Evolutionary conservation across 2,113 vertebrate genomes (phyloP), one percentile per base, ranked within the genome.

Genomic region (Cinclus mexicanus): DNA sequence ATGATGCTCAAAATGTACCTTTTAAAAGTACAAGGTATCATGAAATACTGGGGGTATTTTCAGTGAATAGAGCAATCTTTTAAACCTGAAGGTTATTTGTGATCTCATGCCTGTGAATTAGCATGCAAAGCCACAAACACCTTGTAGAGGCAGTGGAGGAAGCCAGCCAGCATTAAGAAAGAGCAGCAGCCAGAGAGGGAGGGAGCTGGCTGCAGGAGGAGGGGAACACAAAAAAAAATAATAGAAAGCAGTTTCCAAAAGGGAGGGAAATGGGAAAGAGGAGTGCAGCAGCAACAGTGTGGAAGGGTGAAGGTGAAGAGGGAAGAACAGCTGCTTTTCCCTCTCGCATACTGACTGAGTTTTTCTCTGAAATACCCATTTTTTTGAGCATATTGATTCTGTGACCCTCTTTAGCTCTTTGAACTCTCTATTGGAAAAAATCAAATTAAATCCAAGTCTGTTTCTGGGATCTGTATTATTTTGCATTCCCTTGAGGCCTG

Each of bases 281-380:
- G 57, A 95, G 63, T 69, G 83, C 89, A 96, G 56, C 64, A 87
- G 78, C 63, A 92, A 69, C 80, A 94, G 50, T 85, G 41, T 80
- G 35, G 71, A 90, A 96, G 83, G 90, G 85, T 97, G 89, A 95
- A 91, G 93, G 96, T 93, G 91, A 97, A 96, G 75, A 91, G 61
- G 82, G 65, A 59, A 86, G 87, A 96, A 87, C 61, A 95, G 46
- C 44, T 94, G 71, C 61, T 84, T 97, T 92, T 61, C 39, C 29
- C 39, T 70, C 80, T 91, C 1, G 2, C n/a, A 84, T 41, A 81
- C 75, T 80, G 42, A 49, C 77, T 57, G 44, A 87, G 33, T 83
- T 89, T 71, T 89, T 74, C 70, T 82, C 88, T 93, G 91, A 93
- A 95, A 97, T 93, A 81, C 57, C 74, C 44, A 24, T 91, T 94